A percentile compares a stretch with the other conserved stretches of the same genome.
Evolutionary conservation across 2,113 vertebrate species (phyloP).

Genomic region (Shinisaurus crocodilurus): DNA sequence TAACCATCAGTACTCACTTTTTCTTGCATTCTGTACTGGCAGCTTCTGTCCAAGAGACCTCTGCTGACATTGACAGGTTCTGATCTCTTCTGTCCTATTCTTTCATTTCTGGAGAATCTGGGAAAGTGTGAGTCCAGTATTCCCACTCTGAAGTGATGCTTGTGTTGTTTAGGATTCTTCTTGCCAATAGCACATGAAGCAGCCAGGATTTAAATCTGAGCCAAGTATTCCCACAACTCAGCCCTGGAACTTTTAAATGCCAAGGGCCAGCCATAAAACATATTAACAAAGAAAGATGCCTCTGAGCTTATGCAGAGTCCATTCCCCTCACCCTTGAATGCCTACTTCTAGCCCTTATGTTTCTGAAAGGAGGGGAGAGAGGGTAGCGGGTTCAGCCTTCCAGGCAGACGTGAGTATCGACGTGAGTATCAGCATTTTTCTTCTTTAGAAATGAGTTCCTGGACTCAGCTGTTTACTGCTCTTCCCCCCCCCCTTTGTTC

Average conservation of each 20-base stretch:
- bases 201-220: background rate
- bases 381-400: background rate
- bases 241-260: background rate
- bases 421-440: background rate
- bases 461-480: fast-evolving
- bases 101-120: background rate
- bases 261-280: too few species aligned
- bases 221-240: background rate
- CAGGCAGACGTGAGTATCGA: too few species aligned
- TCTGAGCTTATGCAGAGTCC: background rate
- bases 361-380: background rate
- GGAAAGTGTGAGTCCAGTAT: background rate
- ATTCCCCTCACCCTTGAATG: background rate
- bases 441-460: background rate
- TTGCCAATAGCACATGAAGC: background rate
- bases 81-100: conserved; percentile 5
- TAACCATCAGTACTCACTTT: background rate
- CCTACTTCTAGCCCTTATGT: background rate
- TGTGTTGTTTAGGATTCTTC: background rate
- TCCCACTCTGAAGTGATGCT: background rate
- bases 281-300: background rate
- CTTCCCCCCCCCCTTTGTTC: conserved; percentile 19
- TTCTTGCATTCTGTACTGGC: background rate
- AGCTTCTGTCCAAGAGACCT: background rate
- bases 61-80: background rate